Base-by-base conservation (phyloP, 2,797 vertebrate genomes). In the Glossophaga mutica region DNA sequence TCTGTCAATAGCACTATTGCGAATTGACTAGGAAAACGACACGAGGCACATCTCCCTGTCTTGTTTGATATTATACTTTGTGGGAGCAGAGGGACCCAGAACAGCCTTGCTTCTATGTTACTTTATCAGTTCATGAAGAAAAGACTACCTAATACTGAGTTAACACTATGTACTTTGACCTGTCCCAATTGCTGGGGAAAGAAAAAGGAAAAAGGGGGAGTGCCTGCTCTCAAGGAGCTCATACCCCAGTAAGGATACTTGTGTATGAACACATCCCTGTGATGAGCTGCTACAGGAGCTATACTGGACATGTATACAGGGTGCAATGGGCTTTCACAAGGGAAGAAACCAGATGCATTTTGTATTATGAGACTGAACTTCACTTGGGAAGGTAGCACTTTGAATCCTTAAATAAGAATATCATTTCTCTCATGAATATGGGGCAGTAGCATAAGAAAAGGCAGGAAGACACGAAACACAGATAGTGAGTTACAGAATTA, bases 91-190 rank as follows among this genome's bases (percentile, higher is more conserved):
- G 10, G 34, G 48, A 32, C 2, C 24, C 26, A 46, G 46, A 96
- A 73, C 11, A 74, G 11, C 16, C 44, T 48, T 74, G 37, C 22
- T 59, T 73, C 24, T 74, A 22, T 50, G 73, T 89, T 87, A 86
- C 91, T 68, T 77, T 83, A 68, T 93, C 88, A 83, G 44, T 87
- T 86, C 62, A 79, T 50, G 19, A 94, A 92, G 73, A 92, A 91
- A 94, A 90, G 76, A 92, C n/a, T 21, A 71, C 12, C n/a, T 37
- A 87, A 16, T 70, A 55, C 42, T 88, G 50, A 95, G 11, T 71
- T 84, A 88, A 76, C 32, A 71, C 12, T 55, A 29, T 46, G 22
- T 81, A 39, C 26, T 44, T 68, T 11, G 50, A 83, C 5, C 3
- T 90, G 24, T 46, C 16, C n/a, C 83, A 62, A 24, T 32, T 76